These are phyloP conservation scores for Eucera pruinosa DNA, from an alignment of 2,888 invertebrate species.

Conservation along the genomic window DNA sequence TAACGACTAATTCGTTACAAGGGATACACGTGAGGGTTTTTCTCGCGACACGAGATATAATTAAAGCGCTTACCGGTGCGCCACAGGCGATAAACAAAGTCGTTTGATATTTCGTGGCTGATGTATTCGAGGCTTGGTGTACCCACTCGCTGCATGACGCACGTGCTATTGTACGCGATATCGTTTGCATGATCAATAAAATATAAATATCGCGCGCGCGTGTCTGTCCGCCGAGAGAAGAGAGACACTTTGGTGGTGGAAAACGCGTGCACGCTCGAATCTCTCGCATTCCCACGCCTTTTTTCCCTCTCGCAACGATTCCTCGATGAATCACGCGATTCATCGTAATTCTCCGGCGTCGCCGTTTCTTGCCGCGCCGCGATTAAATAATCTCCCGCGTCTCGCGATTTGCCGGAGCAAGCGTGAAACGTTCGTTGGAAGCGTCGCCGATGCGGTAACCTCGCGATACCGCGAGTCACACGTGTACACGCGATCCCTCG, in stretches of 20 bases:
- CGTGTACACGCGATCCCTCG: conserved; percentile 5
- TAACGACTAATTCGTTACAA: conserved; percentile 26
- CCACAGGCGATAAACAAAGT: conserved; percentile 37
- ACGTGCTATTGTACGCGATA: conserved; percentile 52
- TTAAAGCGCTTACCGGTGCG: conserved; percentile 23
- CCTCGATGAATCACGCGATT: neutral
- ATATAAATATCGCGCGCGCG: conserved; percentile 52
- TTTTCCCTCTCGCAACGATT: neutral
- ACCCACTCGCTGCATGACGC: conserved; percentile 46
- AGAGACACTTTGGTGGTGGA: conserved; percentile 4
- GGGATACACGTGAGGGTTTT: conserved; percentile 19
- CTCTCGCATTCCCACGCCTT: neutral
- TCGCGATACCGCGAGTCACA: conserved; percentile 3
- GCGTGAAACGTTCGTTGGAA: neutral
- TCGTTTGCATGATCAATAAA: conserved; percentile 53
- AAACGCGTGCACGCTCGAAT: neutral
- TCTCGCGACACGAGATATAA: conserved; percentile 7
- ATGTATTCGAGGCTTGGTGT: conserved; percentile 10
- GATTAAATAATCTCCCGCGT: conserved; percentile 28
- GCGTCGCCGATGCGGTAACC: conserved; percentile 20
- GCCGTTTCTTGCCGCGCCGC: neutral
- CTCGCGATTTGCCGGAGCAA: neutral
- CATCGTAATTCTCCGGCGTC: neutral
- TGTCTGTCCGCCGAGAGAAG: neutral
- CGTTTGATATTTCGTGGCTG: conserved; percentile 44